phyloP scores from a whole-genome alignment of 2,797 vertebrate species.

The Arctocebus calabarensis region DNA sequence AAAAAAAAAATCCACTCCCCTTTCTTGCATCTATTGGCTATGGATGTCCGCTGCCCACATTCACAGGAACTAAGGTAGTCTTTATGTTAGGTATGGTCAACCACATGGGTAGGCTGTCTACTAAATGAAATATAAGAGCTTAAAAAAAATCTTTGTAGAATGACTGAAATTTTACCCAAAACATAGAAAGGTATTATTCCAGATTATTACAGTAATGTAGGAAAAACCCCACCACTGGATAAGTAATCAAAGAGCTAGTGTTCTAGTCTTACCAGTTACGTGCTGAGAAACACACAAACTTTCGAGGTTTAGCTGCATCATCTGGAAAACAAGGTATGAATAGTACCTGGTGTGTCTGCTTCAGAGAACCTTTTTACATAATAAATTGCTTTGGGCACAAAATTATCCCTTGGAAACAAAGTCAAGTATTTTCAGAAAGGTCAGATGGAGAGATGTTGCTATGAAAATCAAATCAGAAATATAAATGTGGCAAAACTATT shows the following conservation, averaged over 20 bases:
- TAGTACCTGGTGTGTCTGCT: not conserved
- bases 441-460: not conserved
- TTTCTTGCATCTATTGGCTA: not conserved
- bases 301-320: not conserved
- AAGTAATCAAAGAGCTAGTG: constrained; percentile 48
- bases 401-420: not conserved
- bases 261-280: not conserved
- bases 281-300: not conserved
- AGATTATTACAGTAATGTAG: constrained; percentile 12
- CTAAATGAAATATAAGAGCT: not conserved
- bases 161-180: constrained; percentile 49
- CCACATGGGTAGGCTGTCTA: not conserved
- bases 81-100: not conserved
- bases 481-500: not conserved
- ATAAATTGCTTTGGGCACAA: not conserved
- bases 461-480: not conserved
- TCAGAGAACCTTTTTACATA: not conserved
- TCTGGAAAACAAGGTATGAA: not conserved
- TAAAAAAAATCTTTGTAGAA: constrained; percentile 21
- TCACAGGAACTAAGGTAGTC: not conserved
- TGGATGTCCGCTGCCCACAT: not conserved
- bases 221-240: not conserved
- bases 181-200: constrained; percentile 44
- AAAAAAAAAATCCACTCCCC: not conserved
- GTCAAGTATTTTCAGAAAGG: not conserved